Evolutionary conservation across 2,888 invertebrate species (phyloP), one percentile per base, ranked within the genome.

Genomic region (Celastrina argiolus): DNA sequence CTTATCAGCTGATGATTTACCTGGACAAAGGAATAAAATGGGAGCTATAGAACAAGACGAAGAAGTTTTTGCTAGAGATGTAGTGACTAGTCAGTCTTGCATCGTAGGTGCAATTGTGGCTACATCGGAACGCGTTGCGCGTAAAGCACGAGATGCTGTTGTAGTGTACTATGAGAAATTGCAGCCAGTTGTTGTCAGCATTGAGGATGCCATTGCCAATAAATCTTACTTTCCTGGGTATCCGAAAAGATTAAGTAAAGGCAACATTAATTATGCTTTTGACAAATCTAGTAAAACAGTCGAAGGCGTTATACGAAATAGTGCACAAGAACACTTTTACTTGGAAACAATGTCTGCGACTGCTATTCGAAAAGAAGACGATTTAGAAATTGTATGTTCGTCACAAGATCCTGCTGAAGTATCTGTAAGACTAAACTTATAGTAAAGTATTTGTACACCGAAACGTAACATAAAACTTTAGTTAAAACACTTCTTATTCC

Each of bases 251-350:
- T 77, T 95, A 3, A 81, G 77, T 42, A 93, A 92, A 73, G 96
- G 98, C 0, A 92, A 97, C 78, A 85, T 94, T 0, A 93, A 94
- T 0, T 81, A 91, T 70, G 95, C 92, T 0, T 94, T 98, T 69
- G 76, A 83, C n/a, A 88, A 91, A 66, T 93, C 96, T 1, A 93
- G 94, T 18, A 92, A 95, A 79, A 81, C 94, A 14, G 74, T 95
- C 42, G 94, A 95, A 80, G 97, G 96, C 0, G 92, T 94, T 74
- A 86, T 94, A 65, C 88, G 94, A 76, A 94, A 93, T 68, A 96
- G 96, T 2, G 96, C 95, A 0, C 97, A 98, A 82, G 97, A 97
- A 80, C 98, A 98, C 81, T 97, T 98, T 85, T 98, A 97, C 81
- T 84, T 98, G 74, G 98, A 98, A 87, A 96, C 97, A 0, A 92